phyloP scores from a whole-genome alignment of 2,113 vertebrate species.

The Eulemur macaco region DNA sequence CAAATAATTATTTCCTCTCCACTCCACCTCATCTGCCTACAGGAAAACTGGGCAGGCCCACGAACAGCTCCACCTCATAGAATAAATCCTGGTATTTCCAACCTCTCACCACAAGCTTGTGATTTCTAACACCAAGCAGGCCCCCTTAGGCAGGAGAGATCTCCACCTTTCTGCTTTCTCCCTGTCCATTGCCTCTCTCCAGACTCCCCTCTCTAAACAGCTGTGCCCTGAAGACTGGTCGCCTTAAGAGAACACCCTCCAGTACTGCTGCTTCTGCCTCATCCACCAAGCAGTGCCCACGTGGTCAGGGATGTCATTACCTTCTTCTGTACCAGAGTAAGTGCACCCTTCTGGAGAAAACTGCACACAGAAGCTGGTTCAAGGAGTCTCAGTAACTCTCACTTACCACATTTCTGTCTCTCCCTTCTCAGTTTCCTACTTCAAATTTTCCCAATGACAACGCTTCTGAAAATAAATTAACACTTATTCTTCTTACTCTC shows the following conservation, averaged over 20 bases:
- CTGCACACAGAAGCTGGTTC: neutral
- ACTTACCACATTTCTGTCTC: neutral
- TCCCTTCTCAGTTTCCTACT: neutral
- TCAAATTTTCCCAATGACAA: neutral
- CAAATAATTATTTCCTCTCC: neutral
- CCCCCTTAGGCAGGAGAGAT: fast-evolving
- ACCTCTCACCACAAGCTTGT: neutral
- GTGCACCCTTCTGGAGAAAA: neutral
- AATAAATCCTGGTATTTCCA: neutral
- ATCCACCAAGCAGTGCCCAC: neutral
- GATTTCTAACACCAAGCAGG: neutral
- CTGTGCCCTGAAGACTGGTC: neutral
- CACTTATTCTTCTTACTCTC: neutral
- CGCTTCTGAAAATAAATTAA: neutral
- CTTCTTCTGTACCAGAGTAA: neutral
- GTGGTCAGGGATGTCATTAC: fast-evolving
- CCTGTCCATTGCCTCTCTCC: neutral
- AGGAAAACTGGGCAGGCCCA: neutral
- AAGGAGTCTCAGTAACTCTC: neutral
- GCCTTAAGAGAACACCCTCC: neutral
- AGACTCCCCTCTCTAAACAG: neutral
- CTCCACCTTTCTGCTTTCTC: neutral
- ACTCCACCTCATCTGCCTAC: neutral
- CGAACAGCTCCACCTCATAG: neutral
- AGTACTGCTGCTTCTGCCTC: neutral